These are phyloP conservation scores for Eupithecia tripunctaria DNA, from an alignment of 2,888 invertebrate genomes.

Conservation along the genomic window DNA sequence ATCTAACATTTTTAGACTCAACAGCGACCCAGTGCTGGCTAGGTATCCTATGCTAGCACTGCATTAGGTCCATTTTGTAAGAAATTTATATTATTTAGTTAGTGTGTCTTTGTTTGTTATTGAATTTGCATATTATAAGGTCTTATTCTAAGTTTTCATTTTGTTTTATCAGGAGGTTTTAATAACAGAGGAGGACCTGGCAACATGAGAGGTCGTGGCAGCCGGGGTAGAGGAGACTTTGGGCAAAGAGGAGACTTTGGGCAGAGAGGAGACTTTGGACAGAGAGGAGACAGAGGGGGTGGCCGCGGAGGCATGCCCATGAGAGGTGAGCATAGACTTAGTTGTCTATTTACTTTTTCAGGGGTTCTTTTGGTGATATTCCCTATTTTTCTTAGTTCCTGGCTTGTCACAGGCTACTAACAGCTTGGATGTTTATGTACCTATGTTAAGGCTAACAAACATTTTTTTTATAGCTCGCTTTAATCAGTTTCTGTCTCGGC, in stretches of 20 bases:
- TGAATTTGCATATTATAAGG: background rate
- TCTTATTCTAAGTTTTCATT: background rate
- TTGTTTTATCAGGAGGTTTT: constrained; percentile 60
- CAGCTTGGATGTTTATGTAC: background rate
- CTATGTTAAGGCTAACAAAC: no score
- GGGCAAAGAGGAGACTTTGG: constrained; percentile 70
- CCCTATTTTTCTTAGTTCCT: background rate
- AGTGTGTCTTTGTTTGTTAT: background rate
- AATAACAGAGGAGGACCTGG: constrained; percentile 75
- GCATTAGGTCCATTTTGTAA: no score
- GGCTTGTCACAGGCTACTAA: background rate
- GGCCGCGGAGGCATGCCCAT: constrained; percentile 77
- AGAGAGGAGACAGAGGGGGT: constrained; percentile 69
- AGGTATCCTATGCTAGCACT: no score
- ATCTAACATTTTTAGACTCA: no score
- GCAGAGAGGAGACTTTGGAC: constrained; percentile 77
- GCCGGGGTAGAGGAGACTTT: constrained; percentile 76
- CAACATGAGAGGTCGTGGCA: constrained; percentile 75
- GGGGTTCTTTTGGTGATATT: background rate
- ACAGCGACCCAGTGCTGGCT: no score
- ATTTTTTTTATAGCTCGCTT: no score
- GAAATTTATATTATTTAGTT: no score
- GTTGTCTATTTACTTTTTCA: background rate
- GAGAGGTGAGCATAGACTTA: constrained; percentile 63
- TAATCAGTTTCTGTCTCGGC: no score